Base-by-base conservation (phyloP, 2,888 invertebrate genomes). In the Calameuta filiformis region DNA sequence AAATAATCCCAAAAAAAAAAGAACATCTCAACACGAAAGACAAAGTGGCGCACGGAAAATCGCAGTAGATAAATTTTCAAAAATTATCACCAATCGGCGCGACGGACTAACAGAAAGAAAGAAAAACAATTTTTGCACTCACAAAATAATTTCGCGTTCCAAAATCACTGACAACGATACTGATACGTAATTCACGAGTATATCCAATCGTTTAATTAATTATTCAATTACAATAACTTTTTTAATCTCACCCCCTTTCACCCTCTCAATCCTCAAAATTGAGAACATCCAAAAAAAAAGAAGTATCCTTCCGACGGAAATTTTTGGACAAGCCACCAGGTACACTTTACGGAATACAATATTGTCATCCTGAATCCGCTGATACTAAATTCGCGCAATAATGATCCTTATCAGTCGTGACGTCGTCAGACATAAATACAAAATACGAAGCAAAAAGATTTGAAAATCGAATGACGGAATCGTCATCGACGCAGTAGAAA, bases 1-100 rank as follows among this genome's bases (percentile, higher is more conserved):
- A 86, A 56, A 23, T 56, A 3, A 33, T 56, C 2, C 23, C 23
- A 1, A 40, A 40, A 40, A 56, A 56, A 56, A 23, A 37, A 37
- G 15, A 2, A 34, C 3, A 23, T 56, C 56, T 56, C 56, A 23
- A 23, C 2, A 2, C 23, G 9, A 23, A 56, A 2, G 56, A 56
- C 23, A 56, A 2, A 15, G 56, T 2, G 23, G 2, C 56, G 23
- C 2, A 15, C 23, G 23, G 4, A 23, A 56, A 56, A 15, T 56
- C 9, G 9, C 23, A 23, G 23, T 15, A 2, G 23, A 56, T 23
- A 23, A 56, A 9, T 6, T 56, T 56, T 23, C 56, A 23, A 56
- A 56, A 56, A 56, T 56, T 9, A 56, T 6, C 9, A 56, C 23
- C 56, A 6, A 56, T 23, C 23, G 15, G 40, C 40, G 6, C 15